These are phyloP conservation scores for Ptiloglossa arizonensis DNA, from an alignment of 1,140 invertebrate species.

Conservation along the genomic window DNA sequence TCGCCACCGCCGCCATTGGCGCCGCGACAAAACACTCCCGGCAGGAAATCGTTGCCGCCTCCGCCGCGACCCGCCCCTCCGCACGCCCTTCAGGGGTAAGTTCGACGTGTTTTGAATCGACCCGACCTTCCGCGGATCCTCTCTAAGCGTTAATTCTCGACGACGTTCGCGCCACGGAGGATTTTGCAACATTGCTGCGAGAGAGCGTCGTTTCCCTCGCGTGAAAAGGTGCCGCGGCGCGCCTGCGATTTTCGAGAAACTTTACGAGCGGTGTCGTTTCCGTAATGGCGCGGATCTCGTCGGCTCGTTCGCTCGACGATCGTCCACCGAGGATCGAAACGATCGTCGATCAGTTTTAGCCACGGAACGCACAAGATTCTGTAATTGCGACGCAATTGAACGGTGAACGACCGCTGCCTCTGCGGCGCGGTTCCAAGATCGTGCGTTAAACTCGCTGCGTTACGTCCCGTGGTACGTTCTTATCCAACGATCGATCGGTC, in stretches of 20 bases:
- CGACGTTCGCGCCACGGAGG: neutral
- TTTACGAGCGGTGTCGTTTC: neutral
- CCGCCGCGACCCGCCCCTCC: slow-evolving; percentile 79
- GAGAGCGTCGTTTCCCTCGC: too few species aligned
- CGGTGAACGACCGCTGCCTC: slow-evolving; percentile 54
- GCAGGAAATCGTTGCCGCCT: slow-evolving; percentile 76
- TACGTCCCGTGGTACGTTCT: slow-evolving; percentile 45
- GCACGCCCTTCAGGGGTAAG: slow-evolving; percentile 73
- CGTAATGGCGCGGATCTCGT: slow-evolving; percentile 14
- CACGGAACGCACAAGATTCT: slow-evolving; percentile 48
- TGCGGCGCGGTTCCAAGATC: slow-evolving; percentile 34
- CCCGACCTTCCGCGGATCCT: neutral
- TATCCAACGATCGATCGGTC: slow-evolving; percentile 65
- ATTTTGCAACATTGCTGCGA: neutral
- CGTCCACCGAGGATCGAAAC: slow-evolving; percentile 43
- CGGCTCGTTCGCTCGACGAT: slow-evolving; percentile 31
- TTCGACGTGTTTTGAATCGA: neutral
- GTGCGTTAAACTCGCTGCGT: slow-evolving; percentile 51
- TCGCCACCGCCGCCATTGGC: slow-evolving; percentile 77
- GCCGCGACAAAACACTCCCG: slow-evolving; percentile 73
- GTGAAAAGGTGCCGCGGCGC: neutral
- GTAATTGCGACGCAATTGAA: slow-evolving; percentile 70
- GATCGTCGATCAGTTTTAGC: slow-evolving; percentile 39
- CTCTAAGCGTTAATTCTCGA: neutral
- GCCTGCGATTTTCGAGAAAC: neutral